phyloP scores from a whole-genome alignment of 2,797 vertebrate genomes.

The Rhinatrema bivittatum region DNA sequence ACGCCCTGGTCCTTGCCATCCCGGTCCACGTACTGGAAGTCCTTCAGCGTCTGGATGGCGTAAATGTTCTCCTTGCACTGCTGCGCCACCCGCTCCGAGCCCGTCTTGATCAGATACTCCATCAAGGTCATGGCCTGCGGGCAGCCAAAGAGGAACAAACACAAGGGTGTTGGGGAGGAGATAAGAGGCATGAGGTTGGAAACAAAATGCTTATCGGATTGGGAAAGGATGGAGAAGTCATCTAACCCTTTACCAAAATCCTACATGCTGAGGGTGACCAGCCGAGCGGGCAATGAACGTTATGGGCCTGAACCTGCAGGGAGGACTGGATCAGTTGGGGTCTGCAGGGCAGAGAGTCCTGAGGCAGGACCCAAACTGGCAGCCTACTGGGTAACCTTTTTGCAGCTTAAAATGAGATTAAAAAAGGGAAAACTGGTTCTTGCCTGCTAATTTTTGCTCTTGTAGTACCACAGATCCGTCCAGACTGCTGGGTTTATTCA shows the following conservation, averaged over 20 bases:
- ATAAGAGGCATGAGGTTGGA: not conserved
- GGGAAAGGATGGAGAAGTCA: not conserved
- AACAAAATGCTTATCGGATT: fast-evolving
- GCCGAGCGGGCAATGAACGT: not conserved
- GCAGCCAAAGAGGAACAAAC: not conserved
- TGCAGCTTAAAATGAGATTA: too few relatives aligned
- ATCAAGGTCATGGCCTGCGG: constrained; percentile 86
- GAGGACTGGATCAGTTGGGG: too few relatives aligned
- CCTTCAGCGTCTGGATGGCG: constrained; percentile 86
- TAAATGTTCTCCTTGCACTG: constrained; percentile 93
- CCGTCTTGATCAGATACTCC: constrained; percentile 91
- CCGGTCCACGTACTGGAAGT: constrained; percentile 87
- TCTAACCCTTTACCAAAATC: not conserved
- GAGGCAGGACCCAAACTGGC: too few relatives aligned
- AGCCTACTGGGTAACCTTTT: too few relatives aligned
- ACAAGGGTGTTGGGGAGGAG: too few relatives aligned
- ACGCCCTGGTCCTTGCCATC: constrained; percentile 92
- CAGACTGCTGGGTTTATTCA: too few relatives aligned
- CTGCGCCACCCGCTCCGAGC: constrained; percentile 86
- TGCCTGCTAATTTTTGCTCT: too few relatives aligned
- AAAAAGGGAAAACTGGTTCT: too few relatives aligned
- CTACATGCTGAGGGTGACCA: not conserved
- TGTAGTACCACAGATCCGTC: too few relatives aligned
- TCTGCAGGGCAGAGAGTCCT: too few relatives aligned
- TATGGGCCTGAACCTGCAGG: too few relatives aligned